Evolutionary conservation across 2,888 invertebrate genomes (phyloP).

Genomic region (Hypomecis atomaria): DNA sequence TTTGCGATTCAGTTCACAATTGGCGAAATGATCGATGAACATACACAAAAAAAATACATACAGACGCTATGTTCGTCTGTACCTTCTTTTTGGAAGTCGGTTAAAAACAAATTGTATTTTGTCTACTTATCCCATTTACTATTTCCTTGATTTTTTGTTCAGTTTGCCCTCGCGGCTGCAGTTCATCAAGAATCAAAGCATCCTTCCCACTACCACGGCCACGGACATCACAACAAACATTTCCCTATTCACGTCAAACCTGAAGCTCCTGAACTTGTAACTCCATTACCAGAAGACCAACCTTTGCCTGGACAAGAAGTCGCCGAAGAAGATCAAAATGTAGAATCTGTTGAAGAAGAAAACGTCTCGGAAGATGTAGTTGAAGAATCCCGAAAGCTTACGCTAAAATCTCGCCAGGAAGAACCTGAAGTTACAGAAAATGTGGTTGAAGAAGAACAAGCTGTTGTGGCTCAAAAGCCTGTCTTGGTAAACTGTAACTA

Average conservation of each 20-base stretch:
- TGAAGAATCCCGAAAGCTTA: neutral
- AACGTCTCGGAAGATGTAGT: neutral
- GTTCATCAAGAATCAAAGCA: neutral
- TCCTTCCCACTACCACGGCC: neutral
- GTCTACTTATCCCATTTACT: no score
- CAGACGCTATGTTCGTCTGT: no score
- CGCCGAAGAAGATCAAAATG: neutral
- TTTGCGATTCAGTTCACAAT: no score
- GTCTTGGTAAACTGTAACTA: constrained; percentile 10
- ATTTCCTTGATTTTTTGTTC: neutral
- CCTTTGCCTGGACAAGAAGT: neutral
- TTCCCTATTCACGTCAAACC: neutral
- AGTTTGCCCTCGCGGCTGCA: constrained; percentile 4
- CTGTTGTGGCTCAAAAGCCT: neutral
- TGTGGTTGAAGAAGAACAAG: constrained; percentile 3
- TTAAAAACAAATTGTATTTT: no score
- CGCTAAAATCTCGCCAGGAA: neutral
- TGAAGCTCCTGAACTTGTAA: neutral
- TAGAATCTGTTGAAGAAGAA: neutral
- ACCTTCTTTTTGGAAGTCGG: no score
- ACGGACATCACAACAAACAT: neutral
- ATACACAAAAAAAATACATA: no score
- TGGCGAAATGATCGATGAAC: no score
- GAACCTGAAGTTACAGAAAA: constrained; percentile 16
- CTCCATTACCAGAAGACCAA: neutral